Evolutionary conservation across 92 coral and sea anemone genomes (phyloP).

Genomic region (Galaxea fascicularis): DNA sequence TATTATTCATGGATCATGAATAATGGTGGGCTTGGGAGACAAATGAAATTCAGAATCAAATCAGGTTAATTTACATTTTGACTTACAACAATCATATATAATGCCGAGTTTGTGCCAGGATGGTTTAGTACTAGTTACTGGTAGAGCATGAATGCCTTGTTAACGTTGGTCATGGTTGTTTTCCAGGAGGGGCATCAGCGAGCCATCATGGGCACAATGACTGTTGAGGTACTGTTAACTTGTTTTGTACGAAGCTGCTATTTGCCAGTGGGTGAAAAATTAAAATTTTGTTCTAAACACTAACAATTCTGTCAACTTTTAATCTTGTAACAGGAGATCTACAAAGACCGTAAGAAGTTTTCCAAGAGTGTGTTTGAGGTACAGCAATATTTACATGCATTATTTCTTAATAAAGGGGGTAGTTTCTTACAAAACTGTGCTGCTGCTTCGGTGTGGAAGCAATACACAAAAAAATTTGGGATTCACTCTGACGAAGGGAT

Average conservation of each 20-base stretch:
- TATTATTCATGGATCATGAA: too few species aligned
- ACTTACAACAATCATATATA: too few species aligned
- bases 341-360: constrained; percentile 98
- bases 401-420: too few species aligned
- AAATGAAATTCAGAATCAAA: too few species aligned
- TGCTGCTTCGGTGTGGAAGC: too few species aligned
- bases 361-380: constrained; percentile 99
- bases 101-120: too few species aligned
- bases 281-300: background rate
- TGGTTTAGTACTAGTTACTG: background rate
- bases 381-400: background rate
- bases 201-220: constrained; percentile 99
- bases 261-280: background rate
- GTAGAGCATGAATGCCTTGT: background rate
- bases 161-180: background rate
- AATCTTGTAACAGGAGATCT: constrained; percentile 79
- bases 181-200: constrained; percentile 96
- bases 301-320: background rate
- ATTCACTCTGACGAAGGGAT: too few species aligned
- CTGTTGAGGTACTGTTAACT: constrained; percentile 80
- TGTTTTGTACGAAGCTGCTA: too few species aligned
- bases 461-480: too few species aligned
- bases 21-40: too few species aligned
- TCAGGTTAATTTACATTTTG: too few species aligned
- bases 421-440: background rate